Base-by-base conservation (phyloP, 2,888 invertebrate genomes). In the Protonemura montana region DNA sequence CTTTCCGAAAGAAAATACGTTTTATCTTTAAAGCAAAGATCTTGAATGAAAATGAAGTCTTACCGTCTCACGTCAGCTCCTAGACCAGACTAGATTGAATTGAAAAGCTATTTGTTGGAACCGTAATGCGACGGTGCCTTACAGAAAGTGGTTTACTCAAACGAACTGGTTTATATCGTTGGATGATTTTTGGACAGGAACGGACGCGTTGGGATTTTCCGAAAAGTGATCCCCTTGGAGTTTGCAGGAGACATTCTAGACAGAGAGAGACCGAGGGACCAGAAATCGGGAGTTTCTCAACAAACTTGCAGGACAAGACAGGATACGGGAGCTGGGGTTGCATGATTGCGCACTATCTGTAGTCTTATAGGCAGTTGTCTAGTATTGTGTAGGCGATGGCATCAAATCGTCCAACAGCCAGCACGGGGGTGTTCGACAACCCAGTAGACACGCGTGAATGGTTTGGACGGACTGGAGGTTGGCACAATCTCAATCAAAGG, bases 101-200 rank as follows among this genome's bases (percentile, higher is more conserved):
- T 21, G 59, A 59, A 59, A 59, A 21, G 59, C 59, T 21, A 59
- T 59, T 59, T 59, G 21, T 21, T 21, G 6, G 21, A 7, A 59
- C 16, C 16, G 59, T 10, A 7, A 59, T 21, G 59, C 59, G 2
- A 21, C 21, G 59, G 59, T 59, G 59, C 59, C 6, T 13, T 59
- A 59, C 21, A 59, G 59, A 59, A 59, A 59, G 59, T 59, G 59
- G 59, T 59, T 59, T 59, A 59, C 59, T 59, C 59, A 59, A 59
- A 59, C 59, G 35, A 35, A 35, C 35, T 35, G 35, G 35, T 59
- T 59, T 59, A 10, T 59, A 59, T 59, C 59, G 59, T 21, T 21
- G 59, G 59, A 21, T 21, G 59, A 59, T 59, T 59, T 59, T 59
- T 59, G 59, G 59, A 59, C 59, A 59, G 59, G 16, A 21, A 59